Conservation (phyloP, 2,797 vertebrate species). For the Telmatherina bonti region DNA sequence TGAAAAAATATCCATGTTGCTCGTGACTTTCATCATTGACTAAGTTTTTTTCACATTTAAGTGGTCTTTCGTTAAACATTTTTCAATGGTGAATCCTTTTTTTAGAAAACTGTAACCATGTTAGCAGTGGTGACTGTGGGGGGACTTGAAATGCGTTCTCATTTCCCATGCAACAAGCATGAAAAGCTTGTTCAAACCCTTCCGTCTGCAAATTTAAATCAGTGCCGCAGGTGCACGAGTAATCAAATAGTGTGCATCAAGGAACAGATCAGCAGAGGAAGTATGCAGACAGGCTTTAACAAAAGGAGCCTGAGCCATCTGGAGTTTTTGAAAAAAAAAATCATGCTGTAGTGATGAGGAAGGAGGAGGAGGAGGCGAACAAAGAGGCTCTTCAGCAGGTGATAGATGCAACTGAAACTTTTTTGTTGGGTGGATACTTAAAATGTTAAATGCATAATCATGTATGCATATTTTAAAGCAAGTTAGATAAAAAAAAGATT, state of each 20-base stretch:
- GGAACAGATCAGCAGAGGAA: constrained; percentile 62
- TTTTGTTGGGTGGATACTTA: constrained; percentile 2
- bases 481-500: no score
- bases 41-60: constrained; percentile 25
- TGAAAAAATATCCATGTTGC: constrained; percentile 41
- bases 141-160: constrained; percentile 41
- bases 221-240: constrained; percentile 63
- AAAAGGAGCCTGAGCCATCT: constrained; percentile 75
- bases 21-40: constrained; percentile 46
- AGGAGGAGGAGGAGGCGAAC: constrained; percentile 32
- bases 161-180: constrained; percentile 51
- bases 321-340: constrained; percentile 64
- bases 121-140: constrained; percentile 17
- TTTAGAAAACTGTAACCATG: constrained; percentile 37
- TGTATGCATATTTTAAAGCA: constrained; percentile 25
- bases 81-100: constrained; percentile 23
- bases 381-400: constrained; percentile 45
- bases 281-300: constrained; percentile 53
- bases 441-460: constrained; percentile 22
- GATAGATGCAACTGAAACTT: constrained; percentile 50
- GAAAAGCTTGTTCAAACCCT: constrained; percentile 53
- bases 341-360: constrained; percentile 23
- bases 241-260: constrained; percentile 68
- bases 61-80: constrained; percentile 6
- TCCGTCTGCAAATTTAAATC: constrained; percentile 49